phyloP scores from a whole-genome alignment of 2,888 invertebrate species.

The Mesorhabditis sp. region DNA sequence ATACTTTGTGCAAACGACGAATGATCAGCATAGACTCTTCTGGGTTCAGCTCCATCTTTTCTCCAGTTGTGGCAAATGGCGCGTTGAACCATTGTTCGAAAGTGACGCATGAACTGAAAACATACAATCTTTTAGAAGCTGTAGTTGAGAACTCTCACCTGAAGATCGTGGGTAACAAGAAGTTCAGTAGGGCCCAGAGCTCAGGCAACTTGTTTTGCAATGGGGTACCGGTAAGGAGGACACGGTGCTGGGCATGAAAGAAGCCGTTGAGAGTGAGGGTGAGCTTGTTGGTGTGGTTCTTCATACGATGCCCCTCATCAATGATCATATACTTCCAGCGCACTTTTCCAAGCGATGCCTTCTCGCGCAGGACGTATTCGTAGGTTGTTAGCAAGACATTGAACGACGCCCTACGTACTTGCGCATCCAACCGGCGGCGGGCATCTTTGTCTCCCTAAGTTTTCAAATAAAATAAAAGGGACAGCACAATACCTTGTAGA shows the following conservation, averaged over 20 bases:
- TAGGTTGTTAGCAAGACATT: conserved; percentile 98
- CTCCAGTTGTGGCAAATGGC: conserved; percentile 96
- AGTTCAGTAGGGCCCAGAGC: conserved; percentile 78
- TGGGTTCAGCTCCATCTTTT: conserved; percentile 82
- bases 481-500: background rate
- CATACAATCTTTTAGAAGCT: no score
- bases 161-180: conserved; percentile 84
- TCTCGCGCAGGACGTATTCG: conserved; percentile 98
- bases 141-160: conserved; percentile 7
- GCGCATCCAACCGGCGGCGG: conserved; percentile 33
- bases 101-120: conserved; percentile 91
- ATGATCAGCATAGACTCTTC: conserved; percentile 99
- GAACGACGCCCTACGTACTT: conserved; percentile 70
- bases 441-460: conserved; percentile 20
- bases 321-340: conserved; percentile 99
- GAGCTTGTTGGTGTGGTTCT: conserved; percentile 98
- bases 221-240: conserved; percentile 74
- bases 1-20: conserved; percentile 87
- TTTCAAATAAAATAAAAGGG: background rate
- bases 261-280: conserved; percentile 93
- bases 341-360: conserved; percentile 87
- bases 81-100: conserved; percentile 99
- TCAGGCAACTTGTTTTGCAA: conserved; percentile 27
- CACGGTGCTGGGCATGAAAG: conserved; percentile 82
- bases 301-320: conserved; percentile 99